A percentile compares a stretch with the other conserved stretches of the same genome.
Conservation (phyloP, 2,797 vertebrate genomes). For the Potorous gilbertii region DNA sequence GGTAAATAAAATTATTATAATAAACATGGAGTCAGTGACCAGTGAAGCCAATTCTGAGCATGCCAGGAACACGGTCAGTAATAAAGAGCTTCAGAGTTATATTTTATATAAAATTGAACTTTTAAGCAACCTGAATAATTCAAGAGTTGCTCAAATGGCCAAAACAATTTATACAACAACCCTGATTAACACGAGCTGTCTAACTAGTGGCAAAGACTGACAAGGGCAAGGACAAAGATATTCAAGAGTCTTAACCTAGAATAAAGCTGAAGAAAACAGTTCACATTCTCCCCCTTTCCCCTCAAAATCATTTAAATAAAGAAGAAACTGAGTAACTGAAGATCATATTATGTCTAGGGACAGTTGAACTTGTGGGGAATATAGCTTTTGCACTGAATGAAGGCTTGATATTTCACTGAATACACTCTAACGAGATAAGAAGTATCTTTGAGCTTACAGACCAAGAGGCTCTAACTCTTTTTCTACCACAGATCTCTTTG, state of each 20-base stretch:
- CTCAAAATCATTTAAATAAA: constrained; percentile 35
- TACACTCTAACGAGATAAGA: background rate
- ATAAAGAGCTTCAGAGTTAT: constrained; percentile 58
- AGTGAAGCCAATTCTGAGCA: constrained; percentile 43
- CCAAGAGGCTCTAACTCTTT: background rate
- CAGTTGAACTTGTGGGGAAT: constrained; percentile 45
- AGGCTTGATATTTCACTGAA: background rate
- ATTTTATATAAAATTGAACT: constrained; percentile 61
- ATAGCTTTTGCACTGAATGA: background rate
- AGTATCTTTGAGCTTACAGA: background rate
- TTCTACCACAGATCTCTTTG: background rate
- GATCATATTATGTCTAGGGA: background rate
- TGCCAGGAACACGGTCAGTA: constrained; percentile 58
- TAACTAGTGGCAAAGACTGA: constrained; percentile 23
- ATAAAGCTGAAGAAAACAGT: constrained; percentile 36
- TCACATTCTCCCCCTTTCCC: constrained; percentile 29
- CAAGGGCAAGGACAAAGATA: constrained; percentile 35
- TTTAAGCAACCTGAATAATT: constrained; percentile 67
- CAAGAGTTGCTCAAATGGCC: constrained; percentile 55
- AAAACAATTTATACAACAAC: constrained; percentile 48
- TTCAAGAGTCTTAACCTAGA: constrained; percentile 42
- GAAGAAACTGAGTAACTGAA: constrained; percentile 9
- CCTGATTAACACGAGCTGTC: constrained; percentile 52
- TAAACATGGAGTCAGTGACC: constrained; percentile 66
- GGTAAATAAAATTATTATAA: constrained; percentile 75